Evolutionary conservation across 2,797 vertebrate genomes (phyloP).

Genomic region (Antennarius maculatus): DNA sequence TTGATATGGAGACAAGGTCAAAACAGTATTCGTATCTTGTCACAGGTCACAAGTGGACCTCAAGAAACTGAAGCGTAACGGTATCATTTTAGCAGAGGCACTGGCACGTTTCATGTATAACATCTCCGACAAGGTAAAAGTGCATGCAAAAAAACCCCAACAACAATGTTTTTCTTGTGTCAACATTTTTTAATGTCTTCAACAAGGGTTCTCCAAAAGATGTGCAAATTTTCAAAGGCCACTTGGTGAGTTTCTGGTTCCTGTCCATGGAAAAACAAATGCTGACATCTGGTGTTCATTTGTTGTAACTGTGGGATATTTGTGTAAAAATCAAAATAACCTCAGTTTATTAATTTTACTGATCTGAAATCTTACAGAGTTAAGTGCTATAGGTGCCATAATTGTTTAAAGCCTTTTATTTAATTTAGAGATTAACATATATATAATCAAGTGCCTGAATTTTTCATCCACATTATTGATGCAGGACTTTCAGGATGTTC

Average conservation of each 20-base stretch:
- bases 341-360: background rate
- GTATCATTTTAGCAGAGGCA: slow-evolving; percentile 80
- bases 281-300: slow-evolving; percentile 60
- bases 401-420: background rate
- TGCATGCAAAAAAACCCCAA: background rate
- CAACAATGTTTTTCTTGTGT: background rate
- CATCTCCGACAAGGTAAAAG: slow-evolving; percentile 81
- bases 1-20: background rate
- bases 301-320: slow-evolving; percentile 25
- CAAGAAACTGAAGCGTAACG: slow-evolving; percentile 82
- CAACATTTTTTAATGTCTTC: slow-evolving; percentile 19
- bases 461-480: background rate
- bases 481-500: slow-evolving; percentile 81
- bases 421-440: background rate
- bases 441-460: background rate
- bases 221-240: slow-evolving; percentile 81
- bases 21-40: slow-evolving; percentile 2
- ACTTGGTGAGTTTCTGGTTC: slow-evolving; percentile 74
- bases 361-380: background rate
- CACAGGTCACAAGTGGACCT: slow-evolving; percentile 81
- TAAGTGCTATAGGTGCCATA: background rate
- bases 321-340: background rate
- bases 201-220: slow-evolving; percentile 80
- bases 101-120: slow-evolving; percentile 83
- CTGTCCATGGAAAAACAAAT: slow-evolving; percentile 10